Conservation (phyloP, 1,140 invertebrate species). For the Nephila pilipes region DNA sequence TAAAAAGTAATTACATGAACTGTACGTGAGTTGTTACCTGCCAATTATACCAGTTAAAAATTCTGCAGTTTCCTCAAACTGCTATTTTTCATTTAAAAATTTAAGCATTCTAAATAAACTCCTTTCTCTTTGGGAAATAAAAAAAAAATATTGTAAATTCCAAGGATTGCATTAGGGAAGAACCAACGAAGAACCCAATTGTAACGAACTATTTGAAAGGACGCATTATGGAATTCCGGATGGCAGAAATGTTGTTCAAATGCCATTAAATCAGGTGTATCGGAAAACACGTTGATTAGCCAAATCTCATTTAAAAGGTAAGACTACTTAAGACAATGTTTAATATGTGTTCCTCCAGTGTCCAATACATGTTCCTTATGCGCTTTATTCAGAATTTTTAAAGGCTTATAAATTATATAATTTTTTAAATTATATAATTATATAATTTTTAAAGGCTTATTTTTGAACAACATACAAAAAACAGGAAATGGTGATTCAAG, state of each 20-base stretch:
- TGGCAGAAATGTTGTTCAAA: constrained; percentile 10
- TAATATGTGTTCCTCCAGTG: not conserved
- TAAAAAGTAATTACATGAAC: too few relatives aligned
- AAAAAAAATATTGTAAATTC: not conserved
- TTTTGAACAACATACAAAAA: not conserved
- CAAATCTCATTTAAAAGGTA: not conserved
- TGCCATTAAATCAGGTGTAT: not conserved
- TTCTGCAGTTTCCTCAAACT: too few relatives aligned
- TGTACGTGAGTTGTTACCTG: too few relatives aligned
- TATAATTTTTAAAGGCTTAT: too few relatives aligned
- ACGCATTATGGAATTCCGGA: not conserved
- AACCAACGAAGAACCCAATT: not conserved
- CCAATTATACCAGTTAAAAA: not conserved
- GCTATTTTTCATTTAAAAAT: not conserved
- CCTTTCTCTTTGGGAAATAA: constrained; percentile 18
- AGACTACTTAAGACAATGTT: too few relatives aligned
- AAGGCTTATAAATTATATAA: constrained; percentile 22
- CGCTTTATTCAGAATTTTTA: constrained; percentile 18
- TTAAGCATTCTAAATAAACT: not conserved
- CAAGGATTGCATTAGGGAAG: not conserved
- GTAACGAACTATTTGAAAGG: not conserved
- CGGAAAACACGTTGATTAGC: not conserved
- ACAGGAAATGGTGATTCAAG: not conserved
- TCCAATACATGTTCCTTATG: too few relatives aligned
- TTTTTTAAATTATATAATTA: too few relatives aligned